Conservation (phyloP, 1,140 invertebrate genomes). For the Pararge aegeria region DNA sequence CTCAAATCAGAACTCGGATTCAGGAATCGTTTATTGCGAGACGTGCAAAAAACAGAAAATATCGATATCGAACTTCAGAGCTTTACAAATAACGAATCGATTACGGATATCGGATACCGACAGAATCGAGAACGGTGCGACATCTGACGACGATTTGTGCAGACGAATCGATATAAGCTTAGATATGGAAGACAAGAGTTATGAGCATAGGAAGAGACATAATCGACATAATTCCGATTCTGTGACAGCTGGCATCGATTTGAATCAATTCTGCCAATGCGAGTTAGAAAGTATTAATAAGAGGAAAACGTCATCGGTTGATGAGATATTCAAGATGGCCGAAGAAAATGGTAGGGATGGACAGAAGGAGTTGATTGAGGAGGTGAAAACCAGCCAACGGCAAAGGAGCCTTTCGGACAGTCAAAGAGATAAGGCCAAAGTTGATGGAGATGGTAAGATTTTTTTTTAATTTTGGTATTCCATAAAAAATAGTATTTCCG, state of each 20-base stretch:
- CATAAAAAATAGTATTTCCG: no score
- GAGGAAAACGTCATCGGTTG: conserved; percentile 81
- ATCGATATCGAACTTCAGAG: conserved; percentile 72
- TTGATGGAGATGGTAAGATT: conserved; percentile 60
- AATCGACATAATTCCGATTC: conserved; percentile 70
- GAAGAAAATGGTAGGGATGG: conserved; percentile 48
- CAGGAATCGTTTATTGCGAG: conserved; percentile 74
- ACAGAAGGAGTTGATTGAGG: conserved; percentile 73
- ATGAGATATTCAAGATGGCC: conserved; percentile 83
- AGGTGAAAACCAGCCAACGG: conserved; percentile 83
- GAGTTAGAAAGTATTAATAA: conserved; percentile 56
- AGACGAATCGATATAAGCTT: conserved; percentile 73
- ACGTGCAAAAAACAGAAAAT: conserved; percentile 77
- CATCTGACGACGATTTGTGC: conserved; percentile 69
- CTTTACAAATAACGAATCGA: conserved; percentile 73
- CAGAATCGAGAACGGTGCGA: conserved; percentile 55
- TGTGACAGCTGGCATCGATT: conserved; percentile 63
- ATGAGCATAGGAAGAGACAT: conserved; percentile 66
- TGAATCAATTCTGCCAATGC: conserved; percentile 77
- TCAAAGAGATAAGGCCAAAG: conserved; percentile 78
- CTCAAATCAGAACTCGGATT: conserved; percentile 59
- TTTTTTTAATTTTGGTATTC: not conserved
- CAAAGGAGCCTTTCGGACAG: conserved; percentile 87
- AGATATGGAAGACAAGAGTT: conserved; percentile 61
- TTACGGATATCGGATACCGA: conserved; percentile 62